Evolutionary conservation across 2,797 vertebrate genomes (phyloP).

Genomic region (Denticeps clupeoides): DNA sequence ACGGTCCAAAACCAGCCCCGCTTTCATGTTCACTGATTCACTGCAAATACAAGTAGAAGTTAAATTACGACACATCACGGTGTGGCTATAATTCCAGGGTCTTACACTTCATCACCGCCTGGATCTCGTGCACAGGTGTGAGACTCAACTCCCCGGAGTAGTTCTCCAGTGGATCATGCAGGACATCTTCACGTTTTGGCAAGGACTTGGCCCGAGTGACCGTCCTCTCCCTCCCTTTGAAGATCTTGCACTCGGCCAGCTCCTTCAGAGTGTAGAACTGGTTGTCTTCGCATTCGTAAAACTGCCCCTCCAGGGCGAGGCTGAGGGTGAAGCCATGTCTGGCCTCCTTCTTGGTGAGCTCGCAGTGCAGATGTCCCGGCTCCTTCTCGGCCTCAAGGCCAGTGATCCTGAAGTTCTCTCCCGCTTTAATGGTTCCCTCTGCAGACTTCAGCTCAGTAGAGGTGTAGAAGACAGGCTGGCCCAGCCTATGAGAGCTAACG

Average conservation of each 20-base stretch:
- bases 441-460: conserved; percentile 40
- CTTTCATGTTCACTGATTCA: conserved; percentile 7
- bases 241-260: conserved; percentile 68
- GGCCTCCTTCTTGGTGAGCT: conserved; percentile 40
- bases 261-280: conserved; percentile 70
- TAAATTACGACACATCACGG: too few species aligned
- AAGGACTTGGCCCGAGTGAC: conserved; percentile 51
- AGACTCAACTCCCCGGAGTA: conserved; percentile 54
- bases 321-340: conserved; percentile 49
- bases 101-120: conserved; percentile 71
- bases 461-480: conserved; percentile 58
- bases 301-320: conserved; percentile 58
- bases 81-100: conserved; percentile 12
- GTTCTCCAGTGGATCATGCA: conserved; percentile 46
- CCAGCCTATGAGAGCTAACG: conserved; percentile 51
- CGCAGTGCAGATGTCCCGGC: conserved; percentile 44
- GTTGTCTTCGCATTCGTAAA: conserved; percentile 68
- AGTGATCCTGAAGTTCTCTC: conserved; percentile 55
- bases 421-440: conserved; percentile 41
- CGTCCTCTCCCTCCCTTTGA: conserved; percentile 52
- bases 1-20: conserved; percentile 1
- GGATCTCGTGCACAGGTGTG: conserved; percentile 66
- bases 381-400: conserved; percentile 39
- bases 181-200: conserved; percentile 31
- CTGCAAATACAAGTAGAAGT: neutral